Base-by-base conservation (phyloP, 2,888 invertebrate species). In the Clanis bilineata region DNA sequence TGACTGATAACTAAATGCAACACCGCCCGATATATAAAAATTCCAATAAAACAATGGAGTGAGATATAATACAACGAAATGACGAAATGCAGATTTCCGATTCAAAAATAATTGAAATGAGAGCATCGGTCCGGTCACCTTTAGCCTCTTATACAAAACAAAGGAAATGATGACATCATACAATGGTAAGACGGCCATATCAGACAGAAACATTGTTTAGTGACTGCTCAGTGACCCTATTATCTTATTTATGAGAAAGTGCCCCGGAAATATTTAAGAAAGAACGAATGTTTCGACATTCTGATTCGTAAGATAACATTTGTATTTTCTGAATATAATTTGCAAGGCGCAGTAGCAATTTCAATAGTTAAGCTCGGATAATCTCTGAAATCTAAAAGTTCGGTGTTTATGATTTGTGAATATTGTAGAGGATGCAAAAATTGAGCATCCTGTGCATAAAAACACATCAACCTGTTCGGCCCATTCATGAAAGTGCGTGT, bases 401-500 rank as follows among this genome's bases (percentile, higher is more conserved):
- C n/a, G n/a, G 36, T 2, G 1, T 18, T 25, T 18, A 10, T 51
- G 3, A 21, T 44, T 9, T 5, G 18, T 21, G 9, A 22, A 15
- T 56, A 39, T 39, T 39, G 12, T 23, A n/a, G 10, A 15, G n/a
- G 25, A 47, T 25, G n/a, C n/a, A 61, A 66, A 64, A 71, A 70
- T 62, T 66, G 56, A 77, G 63, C 90, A 88, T 22, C 83, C 90
- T 90, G 82, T 92, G 83, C 70, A 69, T 67, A 65, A 66, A 76
- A 80, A 90, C 85, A 87, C 86, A 90, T 90, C 90, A 92, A 92
- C 91, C 91, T 92, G 91, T 91, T 91, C 85, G 86, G 85, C 82
- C 88, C 91, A 92, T 92, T 92, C 91, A 92, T 92, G 90, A 92
- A 91, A 92, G 91, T 92, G 91, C 91, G 91, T 90, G 91, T 80